phyloP scores from a whole-genome alignment of 1,140 invertebrate genomes.

The Brachystomella parvula region DNA sequence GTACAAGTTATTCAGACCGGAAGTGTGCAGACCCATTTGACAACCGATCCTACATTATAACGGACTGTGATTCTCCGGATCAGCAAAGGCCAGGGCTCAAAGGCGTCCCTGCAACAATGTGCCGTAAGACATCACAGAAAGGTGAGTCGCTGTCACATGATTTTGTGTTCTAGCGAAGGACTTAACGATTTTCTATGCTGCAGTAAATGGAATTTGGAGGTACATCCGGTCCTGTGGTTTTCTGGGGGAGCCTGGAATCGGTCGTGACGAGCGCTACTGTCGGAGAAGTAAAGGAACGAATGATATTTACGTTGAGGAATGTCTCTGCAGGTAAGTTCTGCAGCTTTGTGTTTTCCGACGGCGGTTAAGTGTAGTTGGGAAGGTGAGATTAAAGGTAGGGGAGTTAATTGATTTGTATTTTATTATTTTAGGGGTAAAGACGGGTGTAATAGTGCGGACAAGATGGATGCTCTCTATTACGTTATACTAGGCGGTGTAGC shows the following conservation, averaged over 20 bases:
- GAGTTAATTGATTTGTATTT: not conserved
- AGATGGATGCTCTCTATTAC: not conserved
- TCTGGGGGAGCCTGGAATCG: slow-evolving; percentile 79
- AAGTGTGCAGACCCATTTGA: slow-evolving; percentile 90
- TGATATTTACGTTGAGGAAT: slow-evolving; percentile 89
- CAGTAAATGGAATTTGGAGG: slow-evolving; percentile 82
- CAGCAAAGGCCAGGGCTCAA: slow-evolving; percentile 47
- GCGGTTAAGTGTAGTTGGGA: not conserved
- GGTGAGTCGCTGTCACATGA: slow-evolving; percentile 47
- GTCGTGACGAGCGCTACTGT: slow-evolving; percentile 81
- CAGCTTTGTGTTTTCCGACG: not conserved
- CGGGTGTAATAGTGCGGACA: slow-evolving; percentile 64
- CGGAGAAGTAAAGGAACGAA: slow-evolving; percentile 82
- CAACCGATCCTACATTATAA: slow-evolving; percentile 76
- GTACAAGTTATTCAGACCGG: slow-evolving; percentile 76
- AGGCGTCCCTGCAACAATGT: slow-evolving; percentile 70
- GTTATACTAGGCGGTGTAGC: not conserved
- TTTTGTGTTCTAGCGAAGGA: no score
- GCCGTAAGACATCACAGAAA: slow-evolving; percentile 87
- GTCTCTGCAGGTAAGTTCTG: slow-evolving; percentile 62
- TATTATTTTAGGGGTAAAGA: slow-evolving; percentile 53
- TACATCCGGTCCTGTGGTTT: slow-evolving; percentile 83
- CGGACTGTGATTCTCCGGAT: slow-evolving; percentile 63
- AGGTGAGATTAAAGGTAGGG: not conserved
- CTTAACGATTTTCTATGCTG: slow-evolving; percentile 38